Evolutionary conservation across 1,140 invertebrate genomes (phyloP), one percentile per base, ranked within the genome.

Genomic region (Hylyphantes graminicola): DNA sequence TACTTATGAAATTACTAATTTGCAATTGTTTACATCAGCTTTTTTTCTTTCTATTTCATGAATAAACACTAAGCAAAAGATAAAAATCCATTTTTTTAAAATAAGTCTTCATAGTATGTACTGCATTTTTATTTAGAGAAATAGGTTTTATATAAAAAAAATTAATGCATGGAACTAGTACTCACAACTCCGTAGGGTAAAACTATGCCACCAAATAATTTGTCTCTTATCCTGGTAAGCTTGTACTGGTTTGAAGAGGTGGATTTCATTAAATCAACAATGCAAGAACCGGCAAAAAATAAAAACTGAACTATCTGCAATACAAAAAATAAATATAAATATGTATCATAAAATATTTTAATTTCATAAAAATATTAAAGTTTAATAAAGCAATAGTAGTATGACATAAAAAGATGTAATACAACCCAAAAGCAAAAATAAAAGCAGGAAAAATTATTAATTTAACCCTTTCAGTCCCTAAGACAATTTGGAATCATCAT

Each of bases 261-360:
- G 12, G 72, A 19, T 57, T 83, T 83, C 72, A 83, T 75, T 21
- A 83, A 48, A 50, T 83, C 80, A 21, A 83, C 35, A 15, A 75
- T 57, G 15, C 17, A 83, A 12, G 80, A 75, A 6, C 64, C 17
- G 11, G 70, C 68, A 19, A 75, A 83, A 61, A 75, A 83, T 6
- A 83, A 48, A 67, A 83, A 83, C 6, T 83, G 80, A 6, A 50
- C 80, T 35, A 83, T 73, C 80, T 83, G 21, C n/a, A 73, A 80
- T 21, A 54, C 17, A 10, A 12, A 7, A 5, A 81, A 54, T 12
- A 54, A 81, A 59, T 72, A 2, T 12, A 50, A 15, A 11, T 19
- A 21, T n/a, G 35, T 11, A 19, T 67, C 17, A 68, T 35, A 48
- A 15, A 68, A 51, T 48, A 68, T 68, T 48, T 48, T 3, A 67